A percentile compares a stretch with the other conserved stretches of the same genome.
These are phyloP conservation scores for Thunnus albacares DNA, from an alignment of 2,797 vertebrate genomes.

Conservation along the genomic window DNA sequence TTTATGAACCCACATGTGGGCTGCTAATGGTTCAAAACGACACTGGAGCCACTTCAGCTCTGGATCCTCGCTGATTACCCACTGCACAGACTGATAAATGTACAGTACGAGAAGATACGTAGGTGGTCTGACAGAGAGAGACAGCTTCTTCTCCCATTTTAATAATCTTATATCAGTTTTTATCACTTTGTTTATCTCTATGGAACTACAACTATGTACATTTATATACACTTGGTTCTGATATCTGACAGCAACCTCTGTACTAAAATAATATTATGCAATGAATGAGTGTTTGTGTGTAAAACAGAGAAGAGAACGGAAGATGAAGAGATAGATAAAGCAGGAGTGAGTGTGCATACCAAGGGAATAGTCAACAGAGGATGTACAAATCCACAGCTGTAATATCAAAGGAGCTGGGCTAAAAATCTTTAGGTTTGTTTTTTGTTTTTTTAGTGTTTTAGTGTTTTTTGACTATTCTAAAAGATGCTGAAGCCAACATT, in stretches of 20 bases:
- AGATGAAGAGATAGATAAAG: conserved; percentile 15
- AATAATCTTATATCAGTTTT: conserved; percentile 21
- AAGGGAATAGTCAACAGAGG: neutral
- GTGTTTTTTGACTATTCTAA: neutral
- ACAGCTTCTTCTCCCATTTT: conserved; percentile 2
- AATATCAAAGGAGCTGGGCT: neutral
- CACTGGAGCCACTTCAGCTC: conserved; percentile 42
- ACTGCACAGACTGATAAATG: conserved; percentile 41
- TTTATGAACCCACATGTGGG: conserved; percentile 73
- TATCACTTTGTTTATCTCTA: conserved; percentile 42
- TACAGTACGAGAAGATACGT: conserved; percentile 29
- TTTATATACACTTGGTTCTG: neutral
- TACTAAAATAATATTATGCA: conserved; percentile 37
- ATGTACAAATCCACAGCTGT: neutral
- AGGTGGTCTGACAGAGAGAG: conserved; percentile 51
- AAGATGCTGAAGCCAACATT: neutral
- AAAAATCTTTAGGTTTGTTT: neutral
- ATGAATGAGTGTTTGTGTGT: neutral
- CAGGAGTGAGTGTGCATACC: neutral
- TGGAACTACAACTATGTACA: conserved; percentile 6
- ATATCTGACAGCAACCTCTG: conserved; percentile 24
- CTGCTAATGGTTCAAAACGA: conserved; percentile 56
- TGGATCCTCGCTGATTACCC: conserved; percentile 43
- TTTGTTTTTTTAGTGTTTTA: too few species aligned
- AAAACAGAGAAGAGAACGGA: conserved; percentile 15